Conservation (phyloP, 2,113 vertebrate genomes). For the Scolopax mira region DNA sequence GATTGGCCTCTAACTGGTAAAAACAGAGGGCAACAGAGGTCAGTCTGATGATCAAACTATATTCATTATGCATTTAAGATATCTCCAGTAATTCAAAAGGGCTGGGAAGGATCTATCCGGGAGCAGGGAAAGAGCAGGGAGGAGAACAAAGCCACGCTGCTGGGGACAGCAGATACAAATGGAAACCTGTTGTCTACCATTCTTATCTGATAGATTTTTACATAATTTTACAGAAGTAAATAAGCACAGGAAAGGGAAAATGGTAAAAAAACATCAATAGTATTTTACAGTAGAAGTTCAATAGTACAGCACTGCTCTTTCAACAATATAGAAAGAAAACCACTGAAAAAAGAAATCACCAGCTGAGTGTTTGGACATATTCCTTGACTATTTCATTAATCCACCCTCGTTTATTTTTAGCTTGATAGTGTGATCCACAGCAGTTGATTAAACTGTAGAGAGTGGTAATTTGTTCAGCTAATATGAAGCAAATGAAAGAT, state of each 20-base stretch:
- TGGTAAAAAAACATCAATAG: neutral
- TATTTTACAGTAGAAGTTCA: neutral
- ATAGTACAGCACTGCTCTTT: neutral
- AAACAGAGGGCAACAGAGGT: neutral
- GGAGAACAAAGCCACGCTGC: neutral
- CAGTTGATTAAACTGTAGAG: conserved; percentile 36
- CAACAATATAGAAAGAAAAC: neutral
- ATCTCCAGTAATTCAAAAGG: neutral
- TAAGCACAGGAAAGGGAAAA: neutral
- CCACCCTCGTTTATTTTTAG: conserved; percentile 47
- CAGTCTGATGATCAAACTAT: neutral
- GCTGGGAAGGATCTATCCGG: neutral
- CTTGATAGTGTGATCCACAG: conserved; percentile 38
- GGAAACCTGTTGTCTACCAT: neutral
- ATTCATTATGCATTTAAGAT: neutral
- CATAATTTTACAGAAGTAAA: neutral
- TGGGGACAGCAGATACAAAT: neutral
- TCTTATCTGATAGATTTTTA: neutral
- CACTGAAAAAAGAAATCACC: conserved; percentile 24
- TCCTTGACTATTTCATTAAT: conserved; percentile 38
- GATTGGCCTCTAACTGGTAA: neutral
- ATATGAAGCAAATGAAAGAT: conserved; percentile 43
- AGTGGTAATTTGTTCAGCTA: conserved; percentile 38
- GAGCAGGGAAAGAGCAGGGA: neutral
- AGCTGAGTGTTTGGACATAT: conserved; percentile 16